Evolutionary conservation across 2,797 vertebrate genomes (phyloP), one percentile per base, ranked within the genome.

Genomic region (Coranthus polyacanthus): DNA sequence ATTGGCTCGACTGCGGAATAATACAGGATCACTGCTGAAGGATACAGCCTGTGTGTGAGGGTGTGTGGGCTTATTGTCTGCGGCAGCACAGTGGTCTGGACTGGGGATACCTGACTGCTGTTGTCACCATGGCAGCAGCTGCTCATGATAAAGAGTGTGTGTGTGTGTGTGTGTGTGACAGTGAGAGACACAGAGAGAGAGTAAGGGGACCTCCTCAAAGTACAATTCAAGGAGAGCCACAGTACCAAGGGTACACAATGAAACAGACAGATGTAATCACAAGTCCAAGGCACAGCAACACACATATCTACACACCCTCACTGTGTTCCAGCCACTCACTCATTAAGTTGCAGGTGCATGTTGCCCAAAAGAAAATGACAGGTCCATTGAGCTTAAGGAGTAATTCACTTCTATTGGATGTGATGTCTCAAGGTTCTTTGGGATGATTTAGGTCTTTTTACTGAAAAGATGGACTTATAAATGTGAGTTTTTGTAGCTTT

Each of bases 61-160:
- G 43, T 24, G 46, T 54, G 82, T 9, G 68, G 54, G 68, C 49
- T 63, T 75, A 76, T 54, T 81, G 77, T 82, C 72, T 83, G 76
- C 76, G 60, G 80, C 62, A 78, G 58, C 32, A 16, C 22, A 13
- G 13, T 42, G 54, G 57, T 65, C 58, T 75, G 52, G 60, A 70
- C 75, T 64, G 68, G 75, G 68, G 79, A 85, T 73, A 86, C 86
- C 77, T 89, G 87, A 87, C 81, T 80, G 81, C 77, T 68, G 67
- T 78, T 45, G 81, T 87, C 80, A 54, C 89, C 86, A 91, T 91
- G 86, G 86, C 78, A 88, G 86, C 85, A 75, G 78, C 67, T 68
- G 78, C 83, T 78, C 55, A 47, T 44, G 73, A 4, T 22, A n/a
- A n/a, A n/a, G n/a, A n/a, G n/a, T n/a, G n/a, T n/a, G n/a, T n/a